phyloP scores from a whole-genome alignment of 1,140 invertebrate genomes.

The Cherax destructor region DNA sequence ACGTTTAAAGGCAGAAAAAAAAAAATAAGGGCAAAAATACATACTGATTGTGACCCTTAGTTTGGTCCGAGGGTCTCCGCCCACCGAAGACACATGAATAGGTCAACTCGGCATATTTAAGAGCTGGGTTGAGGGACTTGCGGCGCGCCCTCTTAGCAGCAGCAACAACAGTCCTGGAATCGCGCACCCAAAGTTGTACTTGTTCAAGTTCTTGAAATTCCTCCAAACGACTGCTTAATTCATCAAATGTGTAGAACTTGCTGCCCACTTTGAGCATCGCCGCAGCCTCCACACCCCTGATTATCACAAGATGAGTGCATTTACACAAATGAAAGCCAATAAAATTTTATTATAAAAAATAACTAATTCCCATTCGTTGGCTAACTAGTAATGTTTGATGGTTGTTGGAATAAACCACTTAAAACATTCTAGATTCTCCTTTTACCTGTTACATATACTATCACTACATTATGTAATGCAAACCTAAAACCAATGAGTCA shows the following conservation, averaged over 20 bases:
- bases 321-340: neutral
- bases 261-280: constrained; percentile 73
- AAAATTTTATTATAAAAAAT: too few relatives aligned
- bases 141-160: constrained; percentile 72
- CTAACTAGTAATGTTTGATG: too few relatives aligned
- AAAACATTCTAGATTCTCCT: too few relatives aligned
- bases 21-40: neutral
- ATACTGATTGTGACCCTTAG: constrained; percentile 72
- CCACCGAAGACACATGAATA: constrained; percentile 72
- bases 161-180: constrained; percentile 71
- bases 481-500: too few relatives aligned
- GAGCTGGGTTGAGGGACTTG: constrained; percentile 71
- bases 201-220: constrained; percentile 71
- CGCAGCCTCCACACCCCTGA: constrained; percentile 67
- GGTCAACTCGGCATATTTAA: constrained; percentile 72
- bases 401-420: too few relatives aligned
- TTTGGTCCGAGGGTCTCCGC: constrained; percentile 71
- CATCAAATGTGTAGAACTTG: constrained; percentile 72
- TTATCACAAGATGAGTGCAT: neutral
- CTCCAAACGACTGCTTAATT: constrained; percentile 71
- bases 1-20: neutral
- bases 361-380: too few relatives aligned
- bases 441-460: too few relatives aligned
- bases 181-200: constrained; percentile 71
- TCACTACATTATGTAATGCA: too few relatives aligned